These are phyloP conservation scores for Takifugu rubripes DNA, from an alignment of 2,797 vertebrate genomes.

Conservation along the genomic window DNA sequence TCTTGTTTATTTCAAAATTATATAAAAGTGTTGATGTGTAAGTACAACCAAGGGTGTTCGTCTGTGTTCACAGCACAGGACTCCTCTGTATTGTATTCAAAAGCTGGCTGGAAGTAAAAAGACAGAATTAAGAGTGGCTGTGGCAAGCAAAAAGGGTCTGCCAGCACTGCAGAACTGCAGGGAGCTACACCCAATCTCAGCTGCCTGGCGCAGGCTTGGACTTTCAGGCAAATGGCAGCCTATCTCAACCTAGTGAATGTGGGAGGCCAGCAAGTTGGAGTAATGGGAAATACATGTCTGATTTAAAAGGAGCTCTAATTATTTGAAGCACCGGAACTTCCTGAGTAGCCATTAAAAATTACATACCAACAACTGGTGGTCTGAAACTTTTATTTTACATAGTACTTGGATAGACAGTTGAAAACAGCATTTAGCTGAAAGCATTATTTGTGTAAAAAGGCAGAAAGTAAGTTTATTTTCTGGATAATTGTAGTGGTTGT, in stretches of 20 bases:
- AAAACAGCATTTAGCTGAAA: constrained; percentile 65
- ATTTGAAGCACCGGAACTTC: constrained; percentile 38
- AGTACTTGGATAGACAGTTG: constrained; percentile 32
- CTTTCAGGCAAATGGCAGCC: constrained; percentile 74
- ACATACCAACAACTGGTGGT: constrained; percentile 34
- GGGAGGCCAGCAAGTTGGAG: constrained; percentile 60
- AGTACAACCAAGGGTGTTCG: constrained; percentile 46
- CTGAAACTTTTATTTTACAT: constrained; percentile 32
- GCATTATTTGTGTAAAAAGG: constrained; percentile 77
- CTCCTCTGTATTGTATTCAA: constrained; percentile 73
- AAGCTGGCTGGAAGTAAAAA: constrained; percentile 72
- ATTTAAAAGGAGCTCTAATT: constrained; percentile 41
- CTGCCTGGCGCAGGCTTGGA: constrained; percentile 75
- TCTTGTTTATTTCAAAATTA: constrained; percentile 64
- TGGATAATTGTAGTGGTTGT: constrained; percentile 77
- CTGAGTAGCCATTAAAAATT: constrained; percentile 30
- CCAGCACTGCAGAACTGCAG: constrained; percentile 72
- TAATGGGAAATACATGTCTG: constrained; percentile 42
- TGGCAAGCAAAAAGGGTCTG: constrained; percentile 55
- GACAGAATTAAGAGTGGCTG: constrained; percentile 65
- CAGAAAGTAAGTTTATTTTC: constrained; percentile 72
- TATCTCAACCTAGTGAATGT: constrained; percentile 67
- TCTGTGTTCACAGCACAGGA: constrained; percentile 63
- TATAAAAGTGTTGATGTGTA: constrained; percentile 69
- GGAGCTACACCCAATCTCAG: constrained; percentile 78